Conservation (phyloP, 1,140 invertebrate species). For the Anastrepha ludens region DNA sequence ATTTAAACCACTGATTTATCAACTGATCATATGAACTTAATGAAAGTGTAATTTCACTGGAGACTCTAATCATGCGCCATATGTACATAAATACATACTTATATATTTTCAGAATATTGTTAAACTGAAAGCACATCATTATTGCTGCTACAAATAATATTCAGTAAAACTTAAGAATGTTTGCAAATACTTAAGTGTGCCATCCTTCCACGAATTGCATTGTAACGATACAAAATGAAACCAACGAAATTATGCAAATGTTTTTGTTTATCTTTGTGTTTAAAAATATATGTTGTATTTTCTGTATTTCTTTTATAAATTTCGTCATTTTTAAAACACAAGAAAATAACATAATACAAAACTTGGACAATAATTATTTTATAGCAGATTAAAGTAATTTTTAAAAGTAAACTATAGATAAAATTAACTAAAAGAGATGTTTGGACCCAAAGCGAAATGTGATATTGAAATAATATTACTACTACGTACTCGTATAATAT, state of each 20-base stretch:
- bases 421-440: constrained; percentile 18
- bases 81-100: too few species aligned
- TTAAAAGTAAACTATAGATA: background rate
- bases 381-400: background rate
- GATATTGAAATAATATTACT: constrained; percentile 11
- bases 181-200: too few species aligned
- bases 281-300: constrained; percentile 34
- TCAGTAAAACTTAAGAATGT: too few species aligned
- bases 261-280: background rate
- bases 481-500: background rate
- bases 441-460: background rate
- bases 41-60: too few species aligned
- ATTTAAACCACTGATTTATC: too few species aligned
- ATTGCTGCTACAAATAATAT: too few species aligned
- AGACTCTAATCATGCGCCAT: too few species aligned
- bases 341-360: constrained; percentile 4
- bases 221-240: background rate
- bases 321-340: constrained; percentile 12
- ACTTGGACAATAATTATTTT: background rate
- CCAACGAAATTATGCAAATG: background rate
- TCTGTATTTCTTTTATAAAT: background rate
- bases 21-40: too few species aligned
- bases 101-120: too few species aligned
- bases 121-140: too few species aligned
- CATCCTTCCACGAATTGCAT: too few species aligned